Base-by-base conservation (phyloP, 2,888 invertebrate species). In the Thecophora atra region DNA sequence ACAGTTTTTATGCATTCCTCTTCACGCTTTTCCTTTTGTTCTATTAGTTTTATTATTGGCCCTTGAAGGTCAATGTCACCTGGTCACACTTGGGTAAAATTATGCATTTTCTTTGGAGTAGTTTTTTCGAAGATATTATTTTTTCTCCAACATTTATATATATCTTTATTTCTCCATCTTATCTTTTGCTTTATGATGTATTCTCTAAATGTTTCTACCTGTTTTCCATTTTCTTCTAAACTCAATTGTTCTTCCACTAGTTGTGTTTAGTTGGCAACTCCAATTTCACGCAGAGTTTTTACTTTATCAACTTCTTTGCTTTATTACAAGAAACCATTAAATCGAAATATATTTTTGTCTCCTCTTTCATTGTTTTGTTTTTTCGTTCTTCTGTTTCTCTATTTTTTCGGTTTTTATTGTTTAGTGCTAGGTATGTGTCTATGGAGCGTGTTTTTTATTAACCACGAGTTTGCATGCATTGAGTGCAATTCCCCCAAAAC, bases 381-480 rank as follows among this genome's bases (percentile, higher is more conserved):
- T 11, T 1, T 37, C 37, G 1, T 37, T 37, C 37, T 13, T 28
- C 42, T 67, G 54, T 58, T 68, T 42, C 26, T 44, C 19, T 56
- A 56, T 21, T 51, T 51, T 28, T 5, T 15, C 6, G n/a, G 1
- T 47, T 47, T 3, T 47, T 17, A 17, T 47, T 11, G 15, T 47
- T n/a, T 17, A 19, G 65, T 60, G 60, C n/a, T n/a, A n/a, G n/a
- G n/a, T n/a, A n/a, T 60, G 13, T 15, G 68, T 44, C 44, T 44
- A n/a, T n/a, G 56, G 21, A n/a, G n/a, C n/a, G 42, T 58, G 24
- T 68, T 42, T 58, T 68, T 58, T 68, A 68, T 47, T 68, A 58
- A 68, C 58, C 58, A 68, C 11, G 58, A 37, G 68, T 58, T 68
- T 68, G 68, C 44, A 68, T 68, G 68, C 68, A 68, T 47, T 58